Percentiles rank a stretch among this genome's conserved stretches.
phyloP scores from a whole-genome alignment of 2,797 vertebrate species.

The Discoglossus pictus region DNA sequence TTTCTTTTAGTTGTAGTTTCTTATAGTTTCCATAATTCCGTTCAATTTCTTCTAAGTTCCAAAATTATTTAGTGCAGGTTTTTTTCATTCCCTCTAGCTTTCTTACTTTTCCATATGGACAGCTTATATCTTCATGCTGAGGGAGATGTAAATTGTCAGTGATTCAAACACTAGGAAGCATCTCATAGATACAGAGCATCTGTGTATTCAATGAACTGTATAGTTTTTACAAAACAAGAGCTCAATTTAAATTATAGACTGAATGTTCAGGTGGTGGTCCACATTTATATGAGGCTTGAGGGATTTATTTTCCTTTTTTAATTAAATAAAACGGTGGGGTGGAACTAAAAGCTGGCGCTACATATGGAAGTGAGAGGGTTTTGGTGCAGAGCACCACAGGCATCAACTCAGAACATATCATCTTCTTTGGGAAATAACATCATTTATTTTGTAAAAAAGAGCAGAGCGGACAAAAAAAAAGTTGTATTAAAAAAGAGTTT shows the following conservation, averaged over 20 bases:
- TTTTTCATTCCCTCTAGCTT: too few relatives aligned
- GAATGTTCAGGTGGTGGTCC: neutral
- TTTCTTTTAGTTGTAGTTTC: too few relatives aligned
- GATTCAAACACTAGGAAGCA: neutral
- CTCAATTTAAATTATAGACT: neutral
- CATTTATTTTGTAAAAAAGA: neutral
- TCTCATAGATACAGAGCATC: neutral
- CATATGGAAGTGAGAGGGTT: neutral
- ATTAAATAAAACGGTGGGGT: slow-evolving; percentile 17
- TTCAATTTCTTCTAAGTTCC: too few relatives aligned
- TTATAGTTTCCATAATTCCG: too few relatives aligned
- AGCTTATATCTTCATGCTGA: neutral
- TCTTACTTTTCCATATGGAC: too few relatives aligned
- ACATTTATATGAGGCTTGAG: neutral
- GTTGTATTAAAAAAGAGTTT: too few relatives aligned
- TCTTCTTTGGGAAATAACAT: neutral
- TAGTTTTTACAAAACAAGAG: neutral
- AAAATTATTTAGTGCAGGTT: too few relatives aligned
- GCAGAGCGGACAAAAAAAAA: neutral
- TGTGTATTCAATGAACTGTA: neutral
- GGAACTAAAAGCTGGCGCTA: neutral
- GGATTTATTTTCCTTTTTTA: slow-evolving; percentile 13
- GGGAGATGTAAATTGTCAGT: neutral
- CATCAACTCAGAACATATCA: neutral
- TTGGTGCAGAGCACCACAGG: neutral